These are phyloP conservation scores for Smittia aterrima DNA, from an alignment of 2,888 invertebrate species.

Conservation along the genomic window DNA sequence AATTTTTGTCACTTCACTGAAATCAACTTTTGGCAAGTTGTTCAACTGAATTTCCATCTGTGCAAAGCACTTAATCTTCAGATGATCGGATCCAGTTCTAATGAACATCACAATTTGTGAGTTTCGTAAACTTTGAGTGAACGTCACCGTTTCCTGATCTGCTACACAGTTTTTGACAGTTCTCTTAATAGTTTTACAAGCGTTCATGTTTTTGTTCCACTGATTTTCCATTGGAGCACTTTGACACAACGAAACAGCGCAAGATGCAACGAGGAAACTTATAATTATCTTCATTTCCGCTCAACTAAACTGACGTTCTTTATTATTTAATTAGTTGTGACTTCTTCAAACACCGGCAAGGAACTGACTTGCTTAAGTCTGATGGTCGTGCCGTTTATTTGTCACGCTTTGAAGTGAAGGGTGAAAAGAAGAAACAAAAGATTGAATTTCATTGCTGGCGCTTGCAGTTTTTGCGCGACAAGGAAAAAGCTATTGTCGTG, in stretches of 20 bases:
- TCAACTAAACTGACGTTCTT: neutral
- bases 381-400: neutral
- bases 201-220: neutral
- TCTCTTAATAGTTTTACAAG: neutral
- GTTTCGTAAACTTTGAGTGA: neutral
- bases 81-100: neutral
- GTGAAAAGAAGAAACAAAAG: neutral
- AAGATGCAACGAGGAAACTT: neutral
- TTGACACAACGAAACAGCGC: neutral
- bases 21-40: neutral
- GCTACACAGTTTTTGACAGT: neutral
- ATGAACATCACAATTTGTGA: neutral
- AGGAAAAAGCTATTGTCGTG: neutral
- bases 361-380: neutral
- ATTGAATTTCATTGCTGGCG: slow-evolving; percentile 16
- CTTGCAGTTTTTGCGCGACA: neutral
- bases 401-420: neutral
- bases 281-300: neutral
- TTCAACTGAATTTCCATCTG: neutral
- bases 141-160: neutral
- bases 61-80: neutral
- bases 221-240: no score
- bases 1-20: neutral
- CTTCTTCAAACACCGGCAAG: neutral
- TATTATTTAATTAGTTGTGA: neutral